A percentile compares a stretch with the other conserved stretches of the same genome.
Evolutionary conservation across 2,113 vertebrate genomes (phyloP).

Genomic region (Nothocercus julius): DNA sequence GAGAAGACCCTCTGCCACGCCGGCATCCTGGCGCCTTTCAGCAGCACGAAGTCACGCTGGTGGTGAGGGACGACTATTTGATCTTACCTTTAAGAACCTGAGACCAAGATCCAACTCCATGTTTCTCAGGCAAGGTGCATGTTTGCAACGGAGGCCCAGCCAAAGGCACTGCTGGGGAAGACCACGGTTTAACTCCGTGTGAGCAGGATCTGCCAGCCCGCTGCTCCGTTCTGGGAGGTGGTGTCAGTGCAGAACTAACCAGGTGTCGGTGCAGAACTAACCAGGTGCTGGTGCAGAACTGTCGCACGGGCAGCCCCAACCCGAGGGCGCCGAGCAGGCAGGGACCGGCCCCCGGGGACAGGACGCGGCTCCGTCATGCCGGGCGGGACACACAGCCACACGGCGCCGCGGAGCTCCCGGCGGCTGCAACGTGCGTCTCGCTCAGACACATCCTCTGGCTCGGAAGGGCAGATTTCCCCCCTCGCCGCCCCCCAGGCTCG

Average conservation of each 20-base stretch:
- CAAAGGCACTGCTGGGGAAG: no score
- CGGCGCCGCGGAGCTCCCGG: neutral
- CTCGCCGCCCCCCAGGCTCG: neutral
- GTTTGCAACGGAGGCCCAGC: neutral
- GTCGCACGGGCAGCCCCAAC: no score
- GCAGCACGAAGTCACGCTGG: neutral
- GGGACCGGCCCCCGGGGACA: no score
- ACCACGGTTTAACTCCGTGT: no score
- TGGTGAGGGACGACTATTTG: neutral
- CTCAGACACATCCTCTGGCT: neutral
- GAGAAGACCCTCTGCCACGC: neutral
- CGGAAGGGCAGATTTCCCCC: conserved; percentile 18
- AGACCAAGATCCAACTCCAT: neutral
- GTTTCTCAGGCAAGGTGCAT: conserved; percentile 1
- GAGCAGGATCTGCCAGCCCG: no score
- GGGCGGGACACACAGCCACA: no score
- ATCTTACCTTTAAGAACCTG: neutral
- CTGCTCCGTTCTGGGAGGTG: no score
- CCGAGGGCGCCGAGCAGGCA: no score
- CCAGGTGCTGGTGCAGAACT: no score
- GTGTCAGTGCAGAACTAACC: no score
- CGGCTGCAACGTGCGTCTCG: fast-evolving
- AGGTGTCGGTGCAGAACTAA: no score
- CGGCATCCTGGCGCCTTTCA: neutral
- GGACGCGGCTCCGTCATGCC: no score